These are phyloP conservation scores for Rhynchophorus ferrugineus DNA, from an alignment of 1,140 invertebrate genomes.

Conservation along the genomic window DNA sequence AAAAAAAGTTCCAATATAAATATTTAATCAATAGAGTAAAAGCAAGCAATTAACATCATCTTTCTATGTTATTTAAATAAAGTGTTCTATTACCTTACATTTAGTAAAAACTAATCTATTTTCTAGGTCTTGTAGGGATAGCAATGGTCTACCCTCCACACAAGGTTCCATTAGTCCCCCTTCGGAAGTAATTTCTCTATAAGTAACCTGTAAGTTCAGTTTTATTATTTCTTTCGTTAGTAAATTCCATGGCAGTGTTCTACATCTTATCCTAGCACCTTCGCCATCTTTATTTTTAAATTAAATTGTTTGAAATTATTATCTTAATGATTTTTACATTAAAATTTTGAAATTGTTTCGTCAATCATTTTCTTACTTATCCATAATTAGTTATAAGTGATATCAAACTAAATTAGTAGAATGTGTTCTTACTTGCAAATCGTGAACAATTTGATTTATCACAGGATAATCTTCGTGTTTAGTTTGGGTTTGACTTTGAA, in stretches of 20 bases:
- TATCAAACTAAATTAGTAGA: too few species aligned
- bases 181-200: conserved; percentile 71
- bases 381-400: too few species aligned
- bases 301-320: background rate
- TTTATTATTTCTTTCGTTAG: too few species aligned
- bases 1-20: too few species aligned
- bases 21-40: too few species aligned
- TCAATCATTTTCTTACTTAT: too few species aligned
- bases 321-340: too few species aligned
- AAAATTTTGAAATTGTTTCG: too few species aligned
- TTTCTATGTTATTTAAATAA: too few species aligned
- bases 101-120: conserved; percentile 77
- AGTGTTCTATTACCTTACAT: conserved; percentile 56
- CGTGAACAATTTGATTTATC: conserved; percentile 43
- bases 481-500: conserved; percentile 40
- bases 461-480: conserved; percentile 43
- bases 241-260: too few species aligned
- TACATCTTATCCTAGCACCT: background rate
- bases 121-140: conserved; percentile 74
- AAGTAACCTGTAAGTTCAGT: conserved; percentile 45
- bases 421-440: conserved; percentile 40
- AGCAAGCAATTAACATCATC: background rate
- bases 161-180: conserved; percentile 76
- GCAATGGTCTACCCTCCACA: conserved; percentile 66
- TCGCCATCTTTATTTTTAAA: background rate